These are phyloP conservation scores for Polyommatus icarus DNA, from an alignment of 2,888 invertebrate species.

Conservation along the genomic window DNA sequence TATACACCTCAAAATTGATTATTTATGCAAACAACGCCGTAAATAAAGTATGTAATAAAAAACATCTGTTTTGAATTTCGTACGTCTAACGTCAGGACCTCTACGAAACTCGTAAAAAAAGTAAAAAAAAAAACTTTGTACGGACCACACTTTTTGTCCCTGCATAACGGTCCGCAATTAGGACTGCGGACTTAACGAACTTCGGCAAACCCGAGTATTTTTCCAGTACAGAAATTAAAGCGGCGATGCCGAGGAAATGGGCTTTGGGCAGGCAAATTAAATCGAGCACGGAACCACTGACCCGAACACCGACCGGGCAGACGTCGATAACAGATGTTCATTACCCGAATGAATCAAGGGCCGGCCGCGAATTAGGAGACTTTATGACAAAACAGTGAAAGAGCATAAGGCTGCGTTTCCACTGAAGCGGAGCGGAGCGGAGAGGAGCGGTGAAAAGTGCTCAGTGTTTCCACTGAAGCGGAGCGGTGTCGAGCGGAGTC, in stretches of 20 bases:
- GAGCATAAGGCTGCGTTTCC: too few relatives aligned
- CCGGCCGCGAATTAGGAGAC: not conserved
- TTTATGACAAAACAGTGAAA: not conserved
- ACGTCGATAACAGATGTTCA: slow-evolving; percentile 74
- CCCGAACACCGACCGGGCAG: slow-evolving; percentile 65
- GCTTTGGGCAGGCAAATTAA: slow-evolving; percentile 57
- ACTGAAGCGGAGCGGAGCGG: too few relatives aligned
- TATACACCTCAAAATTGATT: not conserved
- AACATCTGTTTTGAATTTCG: not conserved
- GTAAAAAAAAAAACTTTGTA: not conserved
- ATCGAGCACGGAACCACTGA: slow-evolving; percentile 61
- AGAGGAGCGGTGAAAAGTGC: too few relatives aligned
- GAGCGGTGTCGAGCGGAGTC: too few relatives aligned
- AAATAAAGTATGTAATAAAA: not conserved
- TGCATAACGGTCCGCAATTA: not conserved
- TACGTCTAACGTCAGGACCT: not conserved
- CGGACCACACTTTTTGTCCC: slow-evolving; percentile 2
- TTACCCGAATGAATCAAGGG: slow-evolving; percentile 70
- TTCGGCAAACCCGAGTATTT: slow-evolving; percentile 4
- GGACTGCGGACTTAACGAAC: slow-evolving; percentile 17
- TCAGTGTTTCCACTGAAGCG: too few relatives aligned
- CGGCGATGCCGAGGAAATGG: slow-evolving; percentile 41
- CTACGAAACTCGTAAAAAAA: too few relatives aligned
- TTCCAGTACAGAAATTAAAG: slow-evolving; percentile 10
- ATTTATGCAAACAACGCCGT: not conserved